Evolutionary conservation across 2,113 vertebrate species (phyloP), one percentile per base, ranked within the genome.

Genomic region (Athene noctua): DNA sequence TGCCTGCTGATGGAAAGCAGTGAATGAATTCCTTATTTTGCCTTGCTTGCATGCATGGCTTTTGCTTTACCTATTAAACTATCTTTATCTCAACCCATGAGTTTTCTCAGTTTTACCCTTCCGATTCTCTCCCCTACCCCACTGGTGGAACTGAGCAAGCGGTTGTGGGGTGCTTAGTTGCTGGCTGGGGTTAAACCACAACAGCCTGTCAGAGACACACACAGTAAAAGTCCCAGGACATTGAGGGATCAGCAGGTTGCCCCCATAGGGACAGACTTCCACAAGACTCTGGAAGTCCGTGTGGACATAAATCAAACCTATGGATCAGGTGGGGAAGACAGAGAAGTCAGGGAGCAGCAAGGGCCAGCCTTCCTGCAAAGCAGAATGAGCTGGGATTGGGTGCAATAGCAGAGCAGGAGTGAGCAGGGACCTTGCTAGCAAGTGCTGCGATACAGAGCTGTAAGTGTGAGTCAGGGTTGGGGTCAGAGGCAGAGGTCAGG

Each of bases 41-140:
- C 8, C 67, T 34, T 49, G 12, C 7, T 75, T 25, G 7, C 2
- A 0, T 5, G 3, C 2, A 1, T 4, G 3, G 36, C 13, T 78
- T 84, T 57, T 65, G 16, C 20, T 59, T 82, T 54, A 16, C 15
- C 8, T 54, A 4, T 59, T 49, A 22, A 73, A 36, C 13, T 55
- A 44, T 15, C 49, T 59, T 40, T 44, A 12, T 25, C 20, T 74
- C 23, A 79, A 26, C 4, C 3, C 18, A 59, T 0, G 3, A 13
- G 0, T 55, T 88, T 91, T 77, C 58, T 55, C 30, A 58, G 6
- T 72, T 22, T 23, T 38, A 57, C 20, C 8, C 7, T 81, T 59
- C 13, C 2, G 4, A 2, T 46, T 70, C 19, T 11, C 46, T 21
- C 21, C 6, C 9, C 4, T 10, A 27, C 27, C 22, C 25, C n/a